Percentiles rank a stretch among this genome's conserved stretches.
Conservation (phyloP, 2,113 vertebrate genomes). For the Cinclus mexicanus region DNA sequence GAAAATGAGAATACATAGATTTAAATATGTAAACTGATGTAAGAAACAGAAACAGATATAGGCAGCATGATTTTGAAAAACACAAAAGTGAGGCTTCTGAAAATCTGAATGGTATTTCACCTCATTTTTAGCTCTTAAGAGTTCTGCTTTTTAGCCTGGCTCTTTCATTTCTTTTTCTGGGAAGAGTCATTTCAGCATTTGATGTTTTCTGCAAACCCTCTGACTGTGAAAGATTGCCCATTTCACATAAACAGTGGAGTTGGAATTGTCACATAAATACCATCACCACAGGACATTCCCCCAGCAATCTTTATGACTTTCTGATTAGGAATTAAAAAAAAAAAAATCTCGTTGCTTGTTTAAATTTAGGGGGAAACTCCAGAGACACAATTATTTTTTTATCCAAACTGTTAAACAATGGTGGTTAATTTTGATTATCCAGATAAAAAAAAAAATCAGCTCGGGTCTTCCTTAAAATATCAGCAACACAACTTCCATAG, state of each 20-base stretch:
- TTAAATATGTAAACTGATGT: background rate
- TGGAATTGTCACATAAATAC: background rate
- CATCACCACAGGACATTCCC: background rate
- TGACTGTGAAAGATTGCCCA: background rate
- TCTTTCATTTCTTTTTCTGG: background rate
- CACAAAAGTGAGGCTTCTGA: background rate
- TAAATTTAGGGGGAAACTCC: background rate
- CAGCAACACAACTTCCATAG: background rate
- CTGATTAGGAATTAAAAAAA: background rate
- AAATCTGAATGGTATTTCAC: background rate
- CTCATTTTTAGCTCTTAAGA: background rate
- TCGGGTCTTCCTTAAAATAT: background rate
- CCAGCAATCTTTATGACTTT: background rate
- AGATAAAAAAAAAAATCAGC: background rate
- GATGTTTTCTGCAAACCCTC: background rate
- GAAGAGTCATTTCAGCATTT: background rate
- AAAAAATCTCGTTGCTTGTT: background rate
- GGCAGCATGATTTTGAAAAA: background rate
- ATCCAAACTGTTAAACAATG: background rate
- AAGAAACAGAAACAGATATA: background rate
- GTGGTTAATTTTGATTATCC: background rate
- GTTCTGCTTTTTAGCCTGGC: background rate
- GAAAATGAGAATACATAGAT: background rate
- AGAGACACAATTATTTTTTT: background rate
- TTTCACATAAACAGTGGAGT: background rate